These are phyloP conservation scores for Lypha dubia DNA, from an alignment of 2,888 invertebrate genomes.

Conservation along the genomic window DNA sequence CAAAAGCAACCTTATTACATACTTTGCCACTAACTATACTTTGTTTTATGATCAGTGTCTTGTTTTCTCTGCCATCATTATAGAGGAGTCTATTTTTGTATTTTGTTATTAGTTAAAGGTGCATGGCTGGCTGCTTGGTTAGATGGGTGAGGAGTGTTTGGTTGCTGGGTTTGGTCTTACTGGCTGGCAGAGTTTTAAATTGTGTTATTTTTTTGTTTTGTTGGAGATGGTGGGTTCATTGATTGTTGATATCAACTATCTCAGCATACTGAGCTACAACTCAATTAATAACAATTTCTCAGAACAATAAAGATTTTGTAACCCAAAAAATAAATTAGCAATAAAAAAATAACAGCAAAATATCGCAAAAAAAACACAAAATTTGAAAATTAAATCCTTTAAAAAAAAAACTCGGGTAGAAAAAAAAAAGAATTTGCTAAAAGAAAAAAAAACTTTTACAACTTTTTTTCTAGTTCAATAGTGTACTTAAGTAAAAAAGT, in stretches of 20 bases:
- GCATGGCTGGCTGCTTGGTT: slow-evolving; percentile 38
- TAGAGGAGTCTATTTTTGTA: slow-evolving; percentile 38
- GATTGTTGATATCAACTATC: slow-evolving; percentile 74
- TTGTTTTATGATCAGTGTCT: slow-evolving; percentile 58
- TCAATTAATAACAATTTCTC: slow-evolving; percentile 83
- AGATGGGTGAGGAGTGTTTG: slow-evolving; percentile 20
- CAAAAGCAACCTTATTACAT: slow-evolving; percentile 61
- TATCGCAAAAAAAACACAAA: not conserved
- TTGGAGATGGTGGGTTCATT: slow-evolving; percentile 67
- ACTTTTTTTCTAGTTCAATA: slow-evolving; percentile 20
- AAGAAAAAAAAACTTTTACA: slow-evolving; percentile 6
- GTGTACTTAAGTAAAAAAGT: slow-evolving; percentile 45
- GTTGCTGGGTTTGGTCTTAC: slow-evolving; percentile 16
- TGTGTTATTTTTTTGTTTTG: slow-evolving; percentile 43
- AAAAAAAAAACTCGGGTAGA: not conserved
- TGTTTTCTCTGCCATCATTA: slow-evolving; percentile 53
- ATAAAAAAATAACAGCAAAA: slow-evolving; percentile 42
- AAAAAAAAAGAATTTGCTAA: slow-evolving; percentile 50
- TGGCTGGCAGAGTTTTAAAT: slow-evolving; percentile 1
- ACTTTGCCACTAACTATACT: slow-evolving; percentile 49
- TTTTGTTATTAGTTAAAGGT: slow-evolving; percentile 45
- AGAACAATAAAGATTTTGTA: slow-evolving; percentile 79
- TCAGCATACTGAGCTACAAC: slow-evolving; percentile 76
- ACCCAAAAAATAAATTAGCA: slow-evolving; percentile 49
- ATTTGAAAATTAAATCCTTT: slow-evolving; percentile 37